phyloP scores from a whole-genome alignment of 2,888 invertebrate species.

The Drosophila rellima region DNA sequence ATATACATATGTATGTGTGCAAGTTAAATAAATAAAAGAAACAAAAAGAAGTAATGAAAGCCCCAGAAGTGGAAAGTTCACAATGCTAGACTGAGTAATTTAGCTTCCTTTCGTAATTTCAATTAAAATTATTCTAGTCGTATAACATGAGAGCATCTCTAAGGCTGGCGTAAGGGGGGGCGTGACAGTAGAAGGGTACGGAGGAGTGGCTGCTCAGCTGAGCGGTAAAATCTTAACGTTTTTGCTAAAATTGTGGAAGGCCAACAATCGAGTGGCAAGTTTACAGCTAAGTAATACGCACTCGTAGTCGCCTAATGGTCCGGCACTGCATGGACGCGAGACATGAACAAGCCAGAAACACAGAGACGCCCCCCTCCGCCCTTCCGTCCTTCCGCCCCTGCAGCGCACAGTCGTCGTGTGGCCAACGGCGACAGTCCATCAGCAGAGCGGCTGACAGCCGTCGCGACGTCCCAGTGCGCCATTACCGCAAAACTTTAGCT shows the following conservation, averaged over 20 bases:
- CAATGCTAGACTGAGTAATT: constrained; percentile 54
- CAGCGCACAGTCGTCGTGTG: background rate
- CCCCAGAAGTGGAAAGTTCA: constrained; percentile 15
- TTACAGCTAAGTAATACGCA: constrained; percentile 79
- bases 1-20: constrained; percentile 3
- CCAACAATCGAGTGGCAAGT: constrained; percentile 61
- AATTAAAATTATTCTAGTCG: constrained; percentile 76
- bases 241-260: constrained; percentile 25
- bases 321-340: constrained; percentile 52
- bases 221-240: constrained; percentile 28
- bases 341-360: constrained; percentile 22
- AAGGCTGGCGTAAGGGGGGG: background rate
- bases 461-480: constrained; percentile 71
- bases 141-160: constrained; percentile 23
- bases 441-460: constrained; percentile 42
- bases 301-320: constrained; percentile 69
- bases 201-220: background rate
- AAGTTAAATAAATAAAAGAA: background rate
- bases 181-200: no score
- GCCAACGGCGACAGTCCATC: constrained; percentile 67
- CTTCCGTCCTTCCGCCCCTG: background rate
- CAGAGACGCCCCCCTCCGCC: background rate
- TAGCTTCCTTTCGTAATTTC: constrained; percentile 71
- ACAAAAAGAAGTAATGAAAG: constrained; percentile 16
- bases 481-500: constrained; percentile 81